Evolutionary conservation across 2,113 vertebrate genomes (phyloP).

Genomic region (Callaeas wilsoni): DNA sequence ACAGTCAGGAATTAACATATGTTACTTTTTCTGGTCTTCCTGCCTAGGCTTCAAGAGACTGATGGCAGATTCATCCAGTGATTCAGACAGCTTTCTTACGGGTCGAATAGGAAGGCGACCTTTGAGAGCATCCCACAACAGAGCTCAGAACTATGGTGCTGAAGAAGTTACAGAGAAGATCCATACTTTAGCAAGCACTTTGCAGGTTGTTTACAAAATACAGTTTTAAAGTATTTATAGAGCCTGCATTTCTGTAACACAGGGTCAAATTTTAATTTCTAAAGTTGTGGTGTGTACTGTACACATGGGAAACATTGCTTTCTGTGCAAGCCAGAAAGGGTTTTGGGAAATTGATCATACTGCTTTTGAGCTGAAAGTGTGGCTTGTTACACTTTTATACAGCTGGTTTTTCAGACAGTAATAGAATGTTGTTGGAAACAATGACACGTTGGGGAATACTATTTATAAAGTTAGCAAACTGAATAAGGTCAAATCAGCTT

Average conservation of each 20-base stretch:
- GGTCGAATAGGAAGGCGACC: constrained; percentile 52
- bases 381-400: neutral
- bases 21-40: neutral
- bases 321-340: neutral
- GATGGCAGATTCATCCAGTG: constrained; percentile 89
- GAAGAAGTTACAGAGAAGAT: constrained; percentile 85
- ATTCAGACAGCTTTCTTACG: constrained; percentile 75
- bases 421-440: neutral
- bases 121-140: constrained; percentile 55
- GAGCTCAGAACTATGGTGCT: constrained; percentile 32
- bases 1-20: neutral
- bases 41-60: constrained; percentile 32
- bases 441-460: neutral
- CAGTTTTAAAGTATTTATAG: neutral
- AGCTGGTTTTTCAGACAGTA: neutral
- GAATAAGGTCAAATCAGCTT: neutral
- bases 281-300: neutral
- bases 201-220: constrained; percentile 78
- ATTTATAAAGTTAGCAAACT: neutral
- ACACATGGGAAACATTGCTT: neutral
- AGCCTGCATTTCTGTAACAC: neutral
- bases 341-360: neutral
- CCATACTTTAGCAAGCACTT: constrained; percentile 84
- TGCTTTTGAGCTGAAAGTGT: neutral
- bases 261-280: neutral